phyloP scores from a whole-genome alignment of 2,888 invertebrate species.

The Panopea generosa region DNA sequence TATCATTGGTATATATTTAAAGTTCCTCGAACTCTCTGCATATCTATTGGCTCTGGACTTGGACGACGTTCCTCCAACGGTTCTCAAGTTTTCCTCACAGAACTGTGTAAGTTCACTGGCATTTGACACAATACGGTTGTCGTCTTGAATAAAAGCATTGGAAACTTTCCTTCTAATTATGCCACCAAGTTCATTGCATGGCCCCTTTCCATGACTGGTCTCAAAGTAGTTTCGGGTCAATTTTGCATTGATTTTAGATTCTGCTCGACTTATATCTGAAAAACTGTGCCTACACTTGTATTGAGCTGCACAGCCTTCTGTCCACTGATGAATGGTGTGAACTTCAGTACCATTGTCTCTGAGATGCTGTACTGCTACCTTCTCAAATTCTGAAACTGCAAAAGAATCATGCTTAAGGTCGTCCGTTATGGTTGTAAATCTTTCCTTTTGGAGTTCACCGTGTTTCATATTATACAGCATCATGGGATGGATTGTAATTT shows the following conservation, averaged over 20 bases:
- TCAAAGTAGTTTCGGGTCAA: background rate
- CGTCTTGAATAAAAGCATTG: background rate
- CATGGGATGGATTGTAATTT: constrained; percentile 24
- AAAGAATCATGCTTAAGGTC: no score
- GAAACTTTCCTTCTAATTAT: background rate
- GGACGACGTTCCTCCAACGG: background rate
- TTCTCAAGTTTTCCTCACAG: background rate
- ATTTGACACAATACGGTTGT: background rate
- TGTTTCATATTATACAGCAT: background rate
- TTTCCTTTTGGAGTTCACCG: no score
- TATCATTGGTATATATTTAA: background rate
- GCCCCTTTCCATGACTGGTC: constrained; percentile 1
- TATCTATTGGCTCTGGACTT: background rate
- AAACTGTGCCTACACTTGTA: no score
- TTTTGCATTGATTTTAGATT: background rate
- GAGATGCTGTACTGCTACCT: no score
- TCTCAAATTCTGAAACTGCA: no score
- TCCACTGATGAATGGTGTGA: no score
- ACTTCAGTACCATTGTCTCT: no score
- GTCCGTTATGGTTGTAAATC: no score
- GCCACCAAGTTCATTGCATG: background rate
- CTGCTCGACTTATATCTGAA: background rate
- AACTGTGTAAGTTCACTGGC: background rate
- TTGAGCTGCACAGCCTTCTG: no score
- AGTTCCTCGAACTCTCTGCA: background rate